Percentiles rank a stretch among this genome's conserved stretches.
Evolutionary conservation across 2,888 invertebrate species (phyloP).

Genomic region (Torymus texanus): DNA sequence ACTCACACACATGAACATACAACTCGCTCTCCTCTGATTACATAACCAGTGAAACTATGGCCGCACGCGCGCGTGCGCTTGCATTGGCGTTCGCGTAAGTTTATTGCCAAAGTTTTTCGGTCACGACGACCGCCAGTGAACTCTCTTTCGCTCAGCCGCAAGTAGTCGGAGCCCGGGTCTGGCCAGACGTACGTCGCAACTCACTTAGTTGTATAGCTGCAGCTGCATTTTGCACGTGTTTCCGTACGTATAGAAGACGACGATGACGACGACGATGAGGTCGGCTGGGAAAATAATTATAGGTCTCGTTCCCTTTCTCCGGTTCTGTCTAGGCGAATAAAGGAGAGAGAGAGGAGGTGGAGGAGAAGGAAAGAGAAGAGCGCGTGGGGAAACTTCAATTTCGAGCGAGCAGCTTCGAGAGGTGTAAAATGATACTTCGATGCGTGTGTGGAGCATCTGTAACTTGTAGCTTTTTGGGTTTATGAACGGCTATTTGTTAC

Average conservation of each 20-base stretch:
- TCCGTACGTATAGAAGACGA: neutral
- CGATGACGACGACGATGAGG: too few species aligned
- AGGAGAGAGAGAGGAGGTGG: too few species aligned
- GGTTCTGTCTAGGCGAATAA: too few species aligned
- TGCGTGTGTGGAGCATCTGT: too few species aligned
- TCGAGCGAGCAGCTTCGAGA: too few species aligned
- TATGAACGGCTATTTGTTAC: too few species aligned
- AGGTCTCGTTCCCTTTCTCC: neutral
- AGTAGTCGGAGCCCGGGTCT: conserved; percentile 42
- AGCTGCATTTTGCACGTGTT: conserved; percentile 36
- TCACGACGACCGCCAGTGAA: conserved; percentile 74
- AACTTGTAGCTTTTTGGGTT: too few species aligned
- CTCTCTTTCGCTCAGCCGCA: conserved; percentile 60
- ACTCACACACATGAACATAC: neutral
- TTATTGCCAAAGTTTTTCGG: conserved; percentile 75
- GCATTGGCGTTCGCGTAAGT: conserved; percentile 64
- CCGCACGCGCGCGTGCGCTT: conserved; percentile 33
- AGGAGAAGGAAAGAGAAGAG: too few species aligned
- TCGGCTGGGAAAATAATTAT: conserved; percentile 1
- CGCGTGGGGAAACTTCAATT: too few species aligned
- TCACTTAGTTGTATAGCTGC: neutral
- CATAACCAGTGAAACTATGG: conserved; percentile 73
- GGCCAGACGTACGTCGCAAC: conserved; percentile 54
- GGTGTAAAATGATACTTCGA: too few species aligned
- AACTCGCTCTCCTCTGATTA: conserved; percentile 59